Conservation (phyloP, 1,140 invertebrate species). For the Panagrolaimus sp. region DNA sequence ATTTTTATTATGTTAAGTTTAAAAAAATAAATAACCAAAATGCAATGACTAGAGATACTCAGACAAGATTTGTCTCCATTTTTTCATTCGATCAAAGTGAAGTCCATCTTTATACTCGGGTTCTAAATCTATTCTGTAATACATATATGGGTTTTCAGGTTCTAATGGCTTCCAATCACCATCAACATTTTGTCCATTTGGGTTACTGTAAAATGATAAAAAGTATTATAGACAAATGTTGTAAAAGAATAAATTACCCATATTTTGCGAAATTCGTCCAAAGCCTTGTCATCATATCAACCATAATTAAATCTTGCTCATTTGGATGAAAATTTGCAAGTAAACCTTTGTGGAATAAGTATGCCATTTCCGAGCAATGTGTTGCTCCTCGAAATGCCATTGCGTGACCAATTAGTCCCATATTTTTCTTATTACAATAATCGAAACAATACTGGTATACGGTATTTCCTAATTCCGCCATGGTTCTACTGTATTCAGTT, state of each 20-base stretch:
- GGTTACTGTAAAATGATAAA: constrained; percentile 25
- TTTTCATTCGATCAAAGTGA: constrained; percentile 5
- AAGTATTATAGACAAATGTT: not conserved
- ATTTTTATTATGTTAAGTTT: not conserved
- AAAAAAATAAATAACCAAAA: not conserved
- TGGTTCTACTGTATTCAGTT: constrained; percentile 1
- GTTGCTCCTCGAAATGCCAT: constrained; percentile 24
- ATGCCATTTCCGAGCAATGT: constrained; percentile 22
- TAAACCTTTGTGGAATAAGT: constrained; percentile 21
- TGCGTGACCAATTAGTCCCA: constrained; percentile 15
- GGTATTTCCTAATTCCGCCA: constrained; percentile 14
- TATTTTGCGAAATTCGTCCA: constrained; percentile 24
- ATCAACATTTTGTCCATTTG: constrained; percentile 15
- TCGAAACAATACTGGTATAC: constrained; percentile 27
- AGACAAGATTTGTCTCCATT: not conserved
- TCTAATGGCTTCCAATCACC: not conserved
- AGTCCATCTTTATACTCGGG: constrained; percentile 1
- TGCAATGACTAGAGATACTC: constrained; percentile 8
- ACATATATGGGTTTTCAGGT: not conserved
- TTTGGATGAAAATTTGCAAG: constrained; percentile 25
- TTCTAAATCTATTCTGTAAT: constrained; percentile 2
- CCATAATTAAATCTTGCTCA: constrained; percentile 23
- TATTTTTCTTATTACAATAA: constrained; percentile 19
- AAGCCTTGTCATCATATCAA: constrained; percentile 15
- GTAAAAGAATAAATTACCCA: constrained; percentile 18